A percentile compares a stretch with the other conserved stretches of the same genome.
phyloP scores from a whole-genome alignment of 2,888 invertebrate species.

The Cryptocephalus moraei region DNA sequence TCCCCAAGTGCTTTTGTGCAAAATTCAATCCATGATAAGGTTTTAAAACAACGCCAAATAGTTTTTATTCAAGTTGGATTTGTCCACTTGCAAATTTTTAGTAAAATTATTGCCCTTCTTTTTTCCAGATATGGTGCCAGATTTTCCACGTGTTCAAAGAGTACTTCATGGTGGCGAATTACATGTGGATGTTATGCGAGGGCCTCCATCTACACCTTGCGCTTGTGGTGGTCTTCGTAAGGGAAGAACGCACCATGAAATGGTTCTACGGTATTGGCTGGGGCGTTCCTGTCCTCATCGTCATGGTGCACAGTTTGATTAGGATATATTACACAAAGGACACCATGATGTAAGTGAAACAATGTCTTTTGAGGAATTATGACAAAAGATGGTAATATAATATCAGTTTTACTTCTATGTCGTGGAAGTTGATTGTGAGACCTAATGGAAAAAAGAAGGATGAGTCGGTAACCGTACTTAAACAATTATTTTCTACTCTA shows the following conservation, averaged over 20 bases:
- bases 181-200: conserved; percentile 81
- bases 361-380: too few relatives aligned
- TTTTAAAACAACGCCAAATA: too few relatives aligned
- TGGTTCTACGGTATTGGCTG: conserved; percentile 62
- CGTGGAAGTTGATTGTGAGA: too few relatives aligned
- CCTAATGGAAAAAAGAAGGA: too few relatives aligned
- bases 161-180: conserved; percentile 67
- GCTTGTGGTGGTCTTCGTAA: conserved; percentile 66
- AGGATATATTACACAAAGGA: conserved; percentile 41
- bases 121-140: conserved; percentile 58
- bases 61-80: too few relatives aligned
- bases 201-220: conserved; percentile 66
- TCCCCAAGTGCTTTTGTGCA: too few relatives aligned
- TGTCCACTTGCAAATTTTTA: too few relatives aligned
- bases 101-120: neutral
- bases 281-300: conserved; percentile 48
- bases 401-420: too few relatives aligned
- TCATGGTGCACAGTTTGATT: conserved; percentile 37
- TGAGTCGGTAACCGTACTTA: too few relatives aligned
- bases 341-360: conserved; percentile 22
- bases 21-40: too few relatives aligned
- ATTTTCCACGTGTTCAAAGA: conserved; percentile 53
- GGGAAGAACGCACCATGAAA: conserved; percentile 58
- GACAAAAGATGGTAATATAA: too few relatives aligned
- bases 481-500: too few relatives aligned